Evolutionary conservation across 2,797 vertebrate species (phyloP).

Genomic region (Gallirallus australis): DNA sequence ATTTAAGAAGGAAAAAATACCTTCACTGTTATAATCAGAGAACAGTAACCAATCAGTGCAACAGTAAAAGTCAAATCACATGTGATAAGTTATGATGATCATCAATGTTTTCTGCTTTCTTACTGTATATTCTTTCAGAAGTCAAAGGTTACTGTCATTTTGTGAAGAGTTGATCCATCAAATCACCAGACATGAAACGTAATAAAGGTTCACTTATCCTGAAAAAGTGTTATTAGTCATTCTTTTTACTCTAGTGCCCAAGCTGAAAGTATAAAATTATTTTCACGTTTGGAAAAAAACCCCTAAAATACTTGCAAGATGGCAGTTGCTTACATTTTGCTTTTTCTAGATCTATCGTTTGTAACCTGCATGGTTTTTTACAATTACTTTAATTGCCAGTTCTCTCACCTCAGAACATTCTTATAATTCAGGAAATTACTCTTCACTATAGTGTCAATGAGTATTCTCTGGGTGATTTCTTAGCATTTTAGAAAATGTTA

Average conservation of each 20-base stretch:
- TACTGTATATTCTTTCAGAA: background rate
- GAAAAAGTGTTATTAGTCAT: background rate
- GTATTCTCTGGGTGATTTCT: background rate
- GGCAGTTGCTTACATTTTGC: background rate
- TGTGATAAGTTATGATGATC: fast-evolving
- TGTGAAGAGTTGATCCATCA: background rate
- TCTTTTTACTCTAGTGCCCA: background rate
- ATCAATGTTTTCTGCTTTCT: background rate
- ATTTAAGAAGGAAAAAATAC: background rate
- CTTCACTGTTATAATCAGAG: background rate
- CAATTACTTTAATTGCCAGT: background rate
- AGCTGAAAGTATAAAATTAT: background rate
- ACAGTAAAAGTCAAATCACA: background rate
- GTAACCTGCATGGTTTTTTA: background rate
- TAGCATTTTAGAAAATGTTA: background rate
- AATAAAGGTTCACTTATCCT: background rate
- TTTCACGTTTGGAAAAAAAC: background rate
- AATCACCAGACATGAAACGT: background rate
- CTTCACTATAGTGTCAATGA: background rate
- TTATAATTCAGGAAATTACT: background rate
- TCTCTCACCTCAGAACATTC: background rate
- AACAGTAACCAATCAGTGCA: background rate
- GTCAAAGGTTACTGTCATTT: background rate
- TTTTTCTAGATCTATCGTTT: background rate
- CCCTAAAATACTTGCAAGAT: background rate